A percentile compares a stretch with the other conserved stretches of the same genome.
Evolutionary conservation across 2,797 vertebrate species (phyloP).

Genomic region (Pelochelys cantorii): DNA sequence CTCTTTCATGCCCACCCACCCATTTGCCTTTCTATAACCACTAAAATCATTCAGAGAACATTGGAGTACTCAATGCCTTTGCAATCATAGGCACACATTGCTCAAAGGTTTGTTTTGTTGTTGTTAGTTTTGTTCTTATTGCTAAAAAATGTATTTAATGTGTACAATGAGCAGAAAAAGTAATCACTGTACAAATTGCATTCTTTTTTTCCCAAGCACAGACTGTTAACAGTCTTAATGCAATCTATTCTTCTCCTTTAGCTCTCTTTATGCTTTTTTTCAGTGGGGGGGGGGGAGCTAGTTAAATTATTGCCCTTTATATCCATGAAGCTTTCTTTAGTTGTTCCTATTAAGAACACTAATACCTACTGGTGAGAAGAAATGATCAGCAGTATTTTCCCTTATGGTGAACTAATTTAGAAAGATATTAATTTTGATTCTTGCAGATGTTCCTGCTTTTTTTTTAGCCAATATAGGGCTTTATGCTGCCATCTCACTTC

Average conservation of each 20-base stretch:
- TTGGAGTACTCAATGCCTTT: background rate
- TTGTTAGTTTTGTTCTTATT: background rate
- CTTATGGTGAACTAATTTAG: slow-evolving; percentile 33
- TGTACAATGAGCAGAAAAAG: background rate
- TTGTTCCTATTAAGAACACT: slow-evolving; percentile 2
- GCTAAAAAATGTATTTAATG: background rate
- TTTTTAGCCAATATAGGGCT: slow-evolving; percentile 5
- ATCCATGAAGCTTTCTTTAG: background rate
- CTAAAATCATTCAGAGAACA: slow-evolving; percentile 23
- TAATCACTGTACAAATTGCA: background rate
- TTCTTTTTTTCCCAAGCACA: background rate
- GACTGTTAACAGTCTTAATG: background rate
- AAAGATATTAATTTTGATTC: slow-evolving; percentile 6
- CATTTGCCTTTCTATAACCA: slow-evolving; percentile 10
- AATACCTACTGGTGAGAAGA: slow-evolving; percentile 23
- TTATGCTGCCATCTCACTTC: slow-evolving; percentile 53
- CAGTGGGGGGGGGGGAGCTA: background rate
- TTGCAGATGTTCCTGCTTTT: background rate
- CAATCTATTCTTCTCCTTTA: background rate
- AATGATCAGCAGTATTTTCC: slow-evolving; percentile 12
- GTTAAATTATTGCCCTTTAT: slow-evolving; percentile 9
- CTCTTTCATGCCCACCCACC: background rate
- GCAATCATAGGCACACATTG: background rate
- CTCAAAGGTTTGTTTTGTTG: background rate
- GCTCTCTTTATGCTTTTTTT: background rate